These are phyloP conservation scores for Hystrix cristata DNA, from an alignment of 2,113 vertebrate species.

Conservation along the genomic window DNA sequence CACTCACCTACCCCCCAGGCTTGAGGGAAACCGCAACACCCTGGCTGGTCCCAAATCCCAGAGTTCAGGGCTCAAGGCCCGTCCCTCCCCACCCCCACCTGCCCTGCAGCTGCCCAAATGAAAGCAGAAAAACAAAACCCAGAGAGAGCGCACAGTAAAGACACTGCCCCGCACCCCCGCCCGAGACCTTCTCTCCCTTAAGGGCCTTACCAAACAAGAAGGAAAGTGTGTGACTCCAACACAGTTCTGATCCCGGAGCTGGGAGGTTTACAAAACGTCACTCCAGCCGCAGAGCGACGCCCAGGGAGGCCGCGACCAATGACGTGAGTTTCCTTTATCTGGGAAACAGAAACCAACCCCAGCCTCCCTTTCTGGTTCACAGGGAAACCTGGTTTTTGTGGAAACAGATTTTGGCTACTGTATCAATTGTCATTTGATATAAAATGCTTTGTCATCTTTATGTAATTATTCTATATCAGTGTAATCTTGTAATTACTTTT, in stretches of 20 bases:
- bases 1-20: background rate
- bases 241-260: fast-evolving
- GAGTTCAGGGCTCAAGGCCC: background rate
- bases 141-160: background rate
- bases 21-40: too few relatives aligned
- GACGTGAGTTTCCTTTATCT: background rate
- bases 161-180: too few relatives aligned
- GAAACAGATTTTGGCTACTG: background rate
- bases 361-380: background rate
- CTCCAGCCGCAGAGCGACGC: fast-evolving
- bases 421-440: background rate
- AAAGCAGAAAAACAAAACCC: background rate
- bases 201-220: background rate
- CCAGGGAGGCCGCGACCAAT: fast-evolving
- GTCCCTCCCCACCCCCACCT: background rate
- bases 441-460: background rate
- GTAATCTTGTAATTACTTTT: background rate
- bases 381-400: background rate
- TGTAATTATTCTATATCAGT: background rate
- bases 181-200: too few relatives aligned
- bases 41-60: too few relatives aligned
- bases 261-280: too few relatives aligned
- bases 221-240: too few relatives aligned
- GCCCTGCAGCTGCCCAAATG: fast-evolving
- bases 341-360: background rate